phyloP scores from a whole-genome alignment of 2,113 vertebrate genomes.

The Piaya cayana region DNA sequence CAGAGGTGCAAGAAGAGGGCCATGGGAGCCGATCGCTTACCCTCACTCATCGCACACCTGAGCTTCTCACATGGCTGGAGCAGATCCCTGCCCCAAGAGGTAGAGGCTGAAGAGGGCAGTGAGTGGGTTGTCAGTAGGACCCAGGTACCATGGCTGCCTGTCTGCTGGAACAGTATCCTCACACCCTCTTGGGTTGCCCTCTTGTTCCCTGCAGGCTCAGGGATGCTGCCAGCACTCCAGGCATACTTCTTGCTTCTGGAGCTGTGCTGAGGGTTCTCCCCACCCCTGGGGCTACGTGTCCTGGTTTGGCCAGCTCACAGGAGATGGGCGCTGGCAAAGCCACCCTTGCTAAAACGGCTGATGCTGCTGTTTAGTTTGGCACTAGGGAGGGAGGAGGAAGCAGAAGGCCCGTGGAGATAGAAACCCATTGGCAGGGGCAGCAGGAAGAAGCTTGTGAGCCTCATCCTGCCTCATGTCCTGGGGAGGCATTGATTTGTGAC shows the following conservation, averaged over 20 bases:
- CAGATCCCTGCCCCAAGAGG: accelerated
- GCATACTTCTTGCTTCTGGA: background rate
- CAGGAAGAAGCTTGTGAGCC: slow-evolving; percentile 69
- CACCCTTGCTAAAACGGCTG: background rate
- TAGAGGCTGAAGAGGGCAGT: accelerated
- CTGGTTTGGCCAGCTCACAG: background rate
- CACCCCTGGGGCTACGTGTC: background rate
- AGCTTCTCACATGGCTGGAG: background rate
- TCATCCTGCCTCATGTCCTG: slow-evolving; percentile 67
- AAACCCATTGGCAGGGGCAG: slow-evolving; percentile 33
- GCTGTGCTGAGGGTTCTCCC: background rate
- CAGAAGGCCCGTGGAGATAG: slow-evolving; percentile 78
- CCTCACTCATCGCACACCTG: accelerated
- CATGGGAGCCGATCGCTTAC: background rate
- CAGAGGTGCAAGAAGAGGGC: background rate
- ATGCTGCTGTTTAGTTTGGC: slow-evolving; percentile 74
- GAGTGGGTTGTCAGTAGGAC: background rate
- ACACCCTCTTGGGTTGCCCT: background rate
- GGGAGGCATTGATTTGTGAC: background rate
- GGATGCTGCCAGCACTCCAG: background rate
- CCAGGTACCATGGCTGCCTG: background rate
- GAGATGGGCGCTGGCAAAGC: background rate
- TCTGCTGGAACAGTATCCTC: background rate
- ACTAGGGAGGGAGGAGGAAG: slow-evolving; percentile 70
- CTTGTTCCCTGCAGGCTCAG: background rate